A percentile compares a stretch with the other conserved stretches of the same genome.
Evolutionary conservation across 2,113 vertebrate genomes (phyloP).

Genomic region (Actenoides hombroni): DNA sequence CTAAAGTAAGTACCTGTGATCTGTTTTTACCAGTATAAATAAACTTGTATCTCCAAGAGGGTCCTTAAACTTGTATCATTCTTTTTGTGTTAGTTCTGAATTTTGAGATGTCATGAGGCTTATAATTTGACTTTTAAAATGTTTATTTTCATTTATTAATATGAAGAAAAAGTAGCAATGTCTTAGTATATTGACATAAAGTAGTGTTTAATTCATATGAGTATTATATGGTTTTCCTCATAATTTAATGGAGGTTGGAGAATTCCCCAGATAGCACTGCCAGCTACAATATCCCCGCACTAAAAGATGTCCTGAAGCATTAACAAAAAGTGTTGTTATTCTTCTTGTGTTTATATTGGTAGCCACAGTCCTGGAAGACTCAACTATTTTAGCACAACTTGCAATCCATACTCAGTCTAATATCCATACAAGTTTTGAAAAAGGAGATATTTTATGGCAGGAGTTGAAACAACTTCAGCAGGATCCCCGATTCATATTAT

Average conservation of each 20-base stretch:
- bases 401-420: not conserved
- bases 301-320: not conserved
- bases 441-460: not conserved
- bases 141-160: not conserved
- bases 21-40: not conserved
- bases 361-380: not conserved
- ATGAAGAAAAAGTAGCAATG: not conserved
- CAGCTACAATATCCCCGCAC: not conserved
- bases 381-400: not conserved
- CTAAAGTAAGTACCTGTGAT: not conserved
- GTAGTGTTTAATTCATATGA: not conserved
- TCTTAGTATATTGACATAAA: not conserved
- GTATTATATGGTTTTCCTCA: not conserved
- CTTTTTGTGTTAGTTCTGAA: not conserved
- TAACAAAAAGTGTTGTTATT: not conserved
- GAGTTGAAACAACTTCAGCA: not conserved
- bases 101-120: not conserved
- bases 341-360: not conserved
- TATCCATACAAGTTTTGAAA: not conserved
- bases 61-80: not conserved
- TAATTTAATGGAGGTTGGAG: not conserved
- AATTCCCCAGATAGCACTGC: not conserved
- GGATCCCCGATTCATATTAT: not conserved
- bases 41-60: not conserved
- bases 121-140: not conserved